phyloP scores from a whole-genome alignment of 2,888 invertebrate species.

The Lacanobia wlatinum region DNA sequence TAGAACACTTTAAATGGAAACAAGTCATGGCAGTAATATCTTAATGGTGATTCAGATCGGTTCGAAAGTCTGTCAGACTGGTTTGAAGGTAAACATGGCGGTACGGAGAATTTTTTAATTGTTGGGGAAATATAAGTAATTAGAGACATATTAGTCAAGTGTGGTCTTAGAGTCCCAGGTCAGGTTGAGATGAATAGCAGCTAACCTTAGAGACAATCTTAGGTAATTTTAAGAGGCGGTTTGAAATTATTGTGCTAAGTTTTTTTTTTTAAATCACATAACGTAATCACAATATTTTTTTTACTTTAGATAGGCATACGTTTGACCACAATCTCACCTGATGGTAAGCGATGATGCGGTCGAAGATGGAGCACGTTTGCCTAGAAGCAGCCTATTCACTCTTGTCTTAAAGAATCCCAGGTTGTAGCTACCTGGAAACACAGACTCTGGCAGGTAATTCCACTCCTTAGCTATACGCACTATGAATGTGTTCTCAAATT shows the following conservation, averaged over 20 bases:
- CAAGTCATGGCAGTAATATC: slow-evolving; percentile 61
- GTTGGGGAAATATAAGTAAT: slow-evolving; percentile 9
- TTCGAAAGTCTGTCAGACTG: slow-evolving; percentile 51
- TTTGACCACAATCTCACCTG: no score
- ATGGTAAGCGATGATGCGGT: no score
- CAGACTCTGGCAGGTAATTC: no score
- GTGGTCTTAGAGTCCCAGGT: slow-evolving; percentile 6
- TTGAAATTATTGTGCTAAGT: not conserved
- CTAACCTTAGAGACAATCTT: slow-evolving; percentile 13
- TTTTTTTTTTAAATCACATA: no score
- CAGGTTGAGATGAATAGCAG: slow-evolving; percentile 14
- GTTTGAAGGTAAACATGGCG: slow-evolving; percentile 40
- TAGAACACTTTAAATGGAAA: slow-evolving; percentile 72
- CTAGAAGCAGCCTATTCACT: no score
- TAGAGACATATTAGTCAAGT: slow-evolving; percentile 1
- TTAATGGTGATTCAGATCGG: slow-evolving; percentile 51
- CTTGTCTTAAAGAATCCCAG: no score
- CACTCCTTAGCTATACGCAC: no score
- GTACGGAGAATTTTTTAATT: slow-evolving; percentile 33
- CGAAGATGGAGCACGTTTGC: no score
- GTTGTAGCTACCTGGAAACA: no score
- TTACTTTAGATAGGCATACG: no score
- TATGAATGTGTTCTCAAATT: no score
- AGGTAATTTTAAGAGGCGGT: not conserved
- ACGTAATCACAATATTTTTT: no score